Evolutionary conservation across 2,113 vertebrate genomes (phyloP).

Genomic region (Micromys minutus): DNA sequence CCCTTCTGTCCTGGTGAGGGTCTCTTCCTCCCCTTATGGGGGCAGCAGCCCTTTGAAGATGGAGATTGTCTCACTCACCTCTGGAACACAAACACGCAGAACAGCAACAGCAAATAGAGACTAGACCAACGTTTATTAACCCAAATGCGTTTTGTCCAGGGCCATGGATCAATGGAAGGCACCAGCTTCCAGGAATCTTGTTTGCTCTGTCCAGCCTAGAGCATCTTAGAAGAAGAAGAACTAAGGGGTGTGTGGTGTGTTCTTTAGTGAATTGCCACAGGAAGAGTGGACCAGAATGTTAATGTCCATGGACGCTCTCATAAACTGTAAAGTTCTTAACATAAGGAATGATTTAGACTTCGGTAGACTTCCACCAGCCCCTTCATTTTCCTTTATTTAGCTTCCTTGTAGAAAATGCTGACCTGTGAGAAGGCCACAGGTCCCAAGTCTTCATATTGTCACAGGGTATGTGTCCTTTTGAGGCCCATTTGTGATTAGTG

Average conservation of each 20-base stretch:
- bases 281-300: not conserved
- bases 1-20: not conserved
- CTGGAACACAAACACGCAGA: not conserved
- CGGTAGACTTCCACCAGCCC: not conserved
- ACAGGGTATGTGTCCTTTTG: not conserved
- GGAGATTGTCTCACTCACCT: not conserved
- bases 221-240: not conserved
- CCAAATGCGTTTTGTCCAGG: not conserved
- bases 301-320: not conserved
- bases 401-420: not conserved
- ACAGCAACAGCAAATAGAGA: not conserved
- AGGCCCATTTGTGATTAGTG: not conserved
- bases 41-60: not conserved
- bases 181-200: not conserved
- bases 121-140: not conserved
- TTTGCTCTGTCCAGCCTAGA: not conserved
- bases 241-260: not conserved
- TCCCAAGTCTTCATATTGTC: not conserved
- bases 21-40: not conserved
- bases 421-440: not conserved
- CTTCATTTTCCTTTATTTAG: not conserved
- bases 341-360: not conserved
- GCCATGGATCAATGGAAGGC: not conserved
- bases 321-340: not conserved
- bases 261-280: not conserved